Evolutionary conservation across 2,888 invertebrate species (phyloP).

Genomic region (Bruchidius siliquastri): DNA sequence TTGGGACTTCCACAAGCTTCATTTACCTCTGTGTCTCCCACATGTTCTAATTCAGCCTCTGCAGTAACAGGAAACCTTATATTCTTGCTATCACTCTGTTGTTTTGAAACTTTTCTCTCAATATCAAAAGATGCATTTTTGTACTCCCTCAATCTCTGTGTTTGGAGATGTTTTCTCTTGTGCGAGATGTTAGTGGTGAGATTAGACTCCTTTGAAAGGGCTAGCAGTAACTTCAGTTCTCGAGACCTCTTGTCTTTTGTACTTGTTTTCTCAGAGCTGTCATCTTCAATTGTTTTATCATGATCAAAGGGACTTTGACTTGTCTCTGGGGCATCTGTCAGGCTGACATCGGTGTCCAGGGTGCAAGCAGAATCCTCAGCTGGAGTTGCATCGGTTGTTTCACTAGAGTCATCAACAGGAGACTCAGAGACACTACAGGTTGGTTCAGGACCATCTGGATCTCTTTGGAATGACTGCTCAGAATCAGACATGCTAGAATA

Average conservation of each 20-base stretch:
- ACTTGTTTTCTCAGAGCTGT: conserved; percentile 20
- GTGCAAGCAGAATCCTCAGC: not conserved
- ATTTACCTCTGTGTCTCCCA: conserved; percentile 19
- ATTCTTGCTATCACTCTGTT: conserved; percentile 11
- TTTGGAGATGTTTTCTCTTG: conserved; percentile 47
- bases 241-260: conserved; percentile 20
- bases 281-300: conserved; percentile 19
- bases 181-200: conserved; percentile 52
- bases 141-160: conserved; percentile 15
- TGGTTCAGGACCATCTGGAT: not conserved
- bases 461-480: not conserved
- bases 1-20: conserved; percentile 11
- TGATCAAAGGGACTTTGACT: not conserved
- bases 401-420: not conserved
- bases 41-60: conserved; percentile 35
- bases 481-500: not conserved
- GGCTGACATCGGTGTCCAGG: not conserved
- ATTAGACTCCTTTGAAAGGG: conserved; percentile 64
- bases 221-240: conserved; percentile 60
- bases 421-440: not conserved
- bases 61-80: conserved; percentile 37
- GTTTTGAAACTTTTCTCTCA: not conserved
- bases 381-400: not conserved
- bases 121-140: conserved; percentile 6
- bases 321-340: not conserved